A percentile compares a stretch with the other conserved stretches of the same genome.
Evolutionary conservation across 2,888 invertebrate species (phyloP).

Genomic region (Tridacna crocea): DNA sequence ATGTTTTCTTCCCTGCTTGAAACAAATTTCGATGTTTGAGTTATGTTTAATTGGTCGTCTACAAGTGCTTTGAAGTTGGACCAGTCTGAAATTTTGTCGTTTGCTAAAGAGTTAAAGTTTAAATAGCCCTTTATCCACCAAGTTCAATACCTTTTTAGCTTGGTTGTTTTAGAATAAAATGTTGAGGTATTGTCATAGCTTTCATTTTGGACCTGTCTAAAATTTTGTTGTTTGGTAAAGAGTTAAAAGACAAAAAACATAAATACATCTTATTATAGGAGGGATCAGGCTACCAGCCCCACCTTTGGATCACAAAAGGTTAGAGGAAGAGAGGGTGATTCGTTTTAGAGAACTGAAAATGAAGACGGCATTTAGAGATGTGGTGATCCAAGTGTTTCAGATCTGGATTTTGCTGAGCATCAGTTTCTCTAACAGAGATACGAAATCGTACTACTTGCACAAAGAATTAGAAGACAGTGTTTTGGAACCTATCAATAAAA

Average conservation of each 20-base stretch:
- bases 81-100: too few species aligned
- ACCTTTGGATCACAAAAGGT: slow-evolving; percentile 41
- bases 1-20: too few species aligned
- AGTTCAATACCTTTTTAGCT: too few species aligned
- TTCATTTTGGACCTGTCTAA: too few species aligned
- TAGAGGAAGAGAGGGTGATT: slow-evolving; percentile 52
- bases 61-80: too few species aligned
- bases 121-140: too few species aligned
- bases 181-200: too few species aligned
- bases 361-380: slow-evolving; percentile 54
- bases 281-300: slow-evolving; percentile 54
- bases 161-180: too few species aligned
- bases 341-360: slow-evolving; percentile 62
- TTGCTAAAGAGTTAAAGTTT: too few species aligned
- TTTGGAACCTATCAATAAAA: slow-evolving; percentile 41
- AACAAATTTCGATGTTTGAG: too few species aligned
- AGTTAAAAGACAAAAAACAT: neutral
- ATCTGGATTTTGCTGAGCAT: slow-evolving; percentile 73
- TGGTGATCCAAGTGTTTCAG: slow-evolving; percentile 62
- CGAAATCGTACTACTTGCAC: slow-evolving; percentile 64
- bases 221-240: too few species aligned
- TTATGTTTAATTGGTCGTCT: too few species aligned
- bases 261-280: slow-evolving; percentile 29
- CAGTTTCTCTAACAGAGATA: slow-evolving; percentile 71
- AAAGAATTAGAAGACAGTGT: slow-evolving; percentile 59